Evolutionary conservation across 2,888 invertebrate species (phyloP).

Genomic region (Agrochola lota): DNA sequence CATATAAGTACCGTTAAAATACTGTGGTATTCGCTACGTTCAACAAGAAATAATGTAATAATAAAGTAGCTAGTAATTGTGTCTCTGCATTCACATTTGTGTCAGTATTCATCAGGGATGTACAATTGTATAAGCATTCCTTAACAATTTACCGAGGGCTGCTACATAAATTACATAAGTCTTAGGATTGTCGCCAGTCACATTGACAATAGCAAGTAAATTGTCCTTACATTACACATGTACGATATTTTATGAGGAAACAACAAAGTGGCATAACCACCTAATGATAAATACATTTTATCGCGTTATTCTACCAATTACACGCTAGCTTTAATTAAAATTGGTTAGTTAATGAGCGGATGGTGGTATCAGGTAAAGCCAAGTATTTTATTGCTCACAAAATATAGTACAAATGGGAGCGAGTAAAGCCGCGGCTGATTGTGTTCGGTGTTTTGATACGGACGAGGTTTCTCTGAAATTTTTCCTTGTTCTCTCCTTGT

Average conservation of each 20-base stretch:
- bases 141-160: conserved; percentile 54
- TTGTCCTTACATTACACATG: conserved; percentile 51
- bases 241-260: conserved; percentile 54
- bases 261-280: conserved; percentile 45
- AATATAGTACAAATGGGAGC: conserved; percentile 25
- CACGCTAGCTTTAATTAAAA: conserved; percentile 62
- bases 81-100: conserved; percentile 52
- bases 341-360: conserved; percentile 59
- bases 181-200: conserved; percentile 57
- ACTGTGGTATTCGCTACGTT: conserved; percentile 1
- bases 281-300: conserved; percentile 51
- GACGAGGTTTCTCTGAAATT: conserved; percentile 67
- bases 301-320: conserved; percentile 58
- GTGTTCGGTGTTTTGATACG: conserved; percentile 59
- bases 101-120: conserved; percentile 52
- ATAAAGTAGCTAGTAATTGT: conserved; percentile 55
- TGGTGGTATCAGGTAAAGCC: conserved; percentile 55
- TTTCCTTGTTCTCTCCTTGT: conserved; percentile 71
- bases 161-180: conserved; percentile 50
- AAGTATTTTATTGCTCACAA: conserved; percentile 61
- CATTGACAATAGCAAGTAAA: conserved; percentile 63
- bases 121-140: conserved; percentile 57
- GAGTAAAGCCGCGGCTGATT: conserved; percentile 42
- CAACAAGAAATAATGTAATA: conserved; percentile 15
- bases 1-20: conserved; percentile 29